phyloP scores from a whole-genome alignment of 53 echinoderm and acorn worm species.

The Holothuria leucospilota region DNA sequence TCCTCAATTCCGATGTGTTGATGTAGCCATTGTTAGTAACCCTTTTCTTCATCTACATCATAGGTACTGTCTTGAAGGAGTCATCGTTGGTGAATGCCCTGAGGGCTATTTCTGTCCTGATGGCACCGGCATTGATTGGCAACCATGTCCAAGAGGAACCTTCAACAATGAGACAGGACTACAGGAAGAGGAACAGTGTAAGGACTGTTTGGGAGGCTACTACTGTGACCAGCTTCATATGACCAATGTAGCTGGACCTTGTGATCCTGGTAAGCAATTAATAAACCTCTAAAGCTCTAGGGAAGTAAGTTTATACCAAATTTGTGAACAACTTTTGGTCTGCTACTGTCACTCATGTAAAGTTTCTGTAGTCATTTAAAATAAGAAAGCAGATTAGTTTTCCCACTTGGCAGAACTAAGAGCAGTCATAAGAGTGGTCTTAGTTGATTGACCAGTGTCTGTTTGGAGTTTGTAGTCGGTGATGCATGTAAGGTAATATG shows the following conservation, averaged over 20 bases:
- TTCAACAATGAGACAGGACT: constrained; percentile 90
- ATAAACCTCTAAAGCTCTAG: too few species aligned
- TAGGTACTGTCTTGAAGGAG: constrained; percentile 90
- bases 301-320: too few species aligned
- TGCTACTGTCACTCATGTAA: too few species aligned
- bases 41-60: not conserved
- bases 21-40: not conserved
- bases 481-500: too few species aligned
- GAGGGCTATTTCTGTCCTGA: constrained; percentile 94
- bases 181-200: constrained; percentile 70
- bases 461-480: too few species aligned
- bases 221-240: constrained; percentile 87
- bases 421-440: too few species aligned
- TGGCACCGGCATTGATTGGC: constrained; percentile 98
- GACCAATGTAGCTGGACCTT: constrained; percentile 68
- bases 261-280: constrained; percentile 75
- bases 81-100: constrained; percentile 78
- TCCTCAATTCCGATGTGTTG: too few species aligned
- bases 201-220: constrained; percentile 88
- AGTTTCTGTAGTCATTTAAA: too few species aligned
- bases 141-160: constrained; percentile 93
- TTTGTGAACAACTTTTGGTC: too few species aligned
- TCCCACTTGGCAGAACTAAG: too few species aligned
- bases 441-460: too few species aligned
- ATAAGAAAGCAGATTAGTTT: too few species aligned